phyloP scores from a whole-genome alignment of 2,888 invertebrate species.

The Xanthorhoe designata region DNA sequence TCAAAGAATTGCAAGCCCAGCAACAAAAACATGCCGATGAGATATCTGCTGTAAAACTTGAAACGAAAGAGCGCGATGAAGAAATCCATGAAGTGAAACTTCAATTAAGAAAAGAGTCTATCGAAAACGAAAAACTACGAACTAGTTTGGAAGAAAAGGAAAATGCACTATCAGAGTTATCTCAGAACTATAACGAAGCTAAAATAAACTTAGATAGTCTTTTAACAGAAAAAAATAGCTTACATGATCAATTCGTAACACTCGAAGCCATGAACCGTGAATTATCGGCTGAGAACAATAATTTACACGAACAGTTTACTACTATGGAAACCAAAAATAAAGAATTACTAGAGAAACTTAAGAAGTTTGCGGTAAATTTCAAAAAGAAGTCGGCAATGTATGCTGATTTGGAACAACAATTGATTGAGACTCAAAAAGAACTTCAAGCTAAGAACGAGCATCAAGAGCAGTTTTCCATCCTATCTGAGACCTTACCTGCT shows the following conservation, averaged over 20 bases:
- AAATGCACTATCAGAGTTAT: slow-evolving; percentile 73
- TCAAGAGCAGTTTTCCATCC: slow-evolving; percentile 65
- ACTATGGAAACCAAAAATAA: slow-evolving; percentile 87
- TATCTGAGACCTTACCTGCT: slow-evolving; percentile 68
- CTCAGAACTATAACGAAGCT: slow-evolving; percentile 75
- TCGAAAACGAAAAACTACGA: slow-evolving; percentile 87
- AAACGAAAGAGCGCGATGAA: slow-evolving; percentile 84
- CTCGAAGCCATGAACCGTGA: slow-evolving; percentile 87
- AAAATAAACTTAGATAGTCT: slow-evolving; percentile 69
- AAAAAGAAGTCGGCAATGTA: slow-evolving; percentile 90
- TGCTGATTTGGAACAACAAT: slow-evolving; percentile 87
- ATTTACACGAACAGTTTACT: slow-evolving; percentile 52
- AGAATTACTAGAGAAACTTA: slow-evolving; percentile 90
- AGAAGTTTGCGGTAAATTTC: slow-evolving; percentile 90
- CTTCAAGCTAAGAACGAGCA: slow-evolving; percentile 63
- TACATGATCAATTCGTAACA: slow-evolving; percentile 67
- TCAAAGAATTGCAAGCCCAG: slow-evolving; percentile 78
- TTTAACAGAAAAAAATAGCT: slow-evolving; percentile 72
- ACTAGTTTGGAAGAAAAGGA: slow-evolving; percentile 84
- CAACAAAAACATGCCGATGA: slow-evolving; percentile 80
- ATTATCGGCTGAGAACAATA: slow-evolving; percentile 76
- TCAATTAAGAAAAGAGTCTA: slow-evolving; percentile 85
- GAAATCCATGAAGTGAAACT: slow-evolving; percentile 84
- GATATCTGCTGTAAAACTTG: slow-evolving; percentile 69
- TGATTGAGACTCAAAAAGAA: slow-evolving; percentile 67